Evolutionary conservation across 2,888 invertebrate genomes (phyloP).

Genomic region (Hirtodrosophila cameraria): DNA sequence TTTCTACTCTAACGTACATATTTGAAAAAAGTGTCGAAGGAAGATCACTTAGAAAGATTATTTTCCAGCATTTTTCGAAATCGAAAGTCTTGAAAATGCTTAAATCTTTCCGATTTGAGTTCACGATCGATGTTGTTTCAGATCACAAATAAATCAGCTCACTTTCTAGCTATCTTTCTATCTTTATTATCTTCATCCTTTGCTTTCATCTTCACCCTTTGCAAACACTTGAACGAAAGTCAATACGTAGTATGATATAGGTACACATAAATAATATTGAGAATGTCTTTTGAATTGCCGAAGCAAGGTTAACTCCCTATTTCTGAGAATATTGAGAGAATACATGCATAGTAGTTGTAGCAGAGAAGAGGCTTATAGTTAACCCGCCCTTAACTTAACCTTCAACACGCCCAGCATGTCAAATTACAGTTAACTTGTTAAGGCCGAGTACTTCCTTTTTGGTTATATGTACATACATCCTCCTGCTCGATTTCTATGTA

Average conservation of each 20-base stretch:
- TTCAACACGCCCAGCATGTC: conserved; percentile 44
- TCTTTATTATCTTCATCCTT: too few species aligned
- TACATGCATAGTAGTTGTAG: neutral
- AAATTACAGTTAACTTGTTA: conserved; percentile 65
- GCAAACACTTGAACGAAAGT: conserved; percentile 8
- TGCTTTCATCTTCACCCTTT: conserved; percentile 2
- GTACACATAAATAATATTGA: neutral
- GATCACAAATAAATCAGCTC: neutral
- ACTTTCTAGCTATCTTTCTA: conserved; percentile 19
- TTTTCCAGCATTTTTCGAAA: too few species aligned
- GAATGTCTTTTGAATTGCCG: neutral
- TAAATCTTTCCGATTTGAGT: too few species aligned
- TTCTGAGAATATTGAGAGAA: too few species aligned
- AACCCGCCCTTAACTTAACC: conserved; percentile 12
- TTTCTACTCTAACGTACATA: too few species aligned
- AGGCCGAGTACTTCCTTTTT: conserved; percentile 52
- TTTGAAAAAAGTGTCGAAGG: too few species aligned
- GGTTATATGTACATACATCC: neutral
- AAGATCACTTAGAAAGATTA: too few species aligned
- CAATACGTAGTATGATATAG: neutral
- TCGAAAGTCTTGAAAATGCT: too few species aligned
- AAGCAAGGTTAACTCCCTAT: conserved; percentile 8
- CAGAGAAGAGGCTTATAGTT: neutral
- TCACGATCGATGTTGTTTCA: too few species aligned
- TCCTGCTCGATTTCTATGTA: neutral